Percentiles rank a stretch among this genome's conserved stretches.
Evolutionary conservation across 2,888 invertebrate genomes (phyloP).

Genomic region (Oegoconia quadripuncta): DNA sequence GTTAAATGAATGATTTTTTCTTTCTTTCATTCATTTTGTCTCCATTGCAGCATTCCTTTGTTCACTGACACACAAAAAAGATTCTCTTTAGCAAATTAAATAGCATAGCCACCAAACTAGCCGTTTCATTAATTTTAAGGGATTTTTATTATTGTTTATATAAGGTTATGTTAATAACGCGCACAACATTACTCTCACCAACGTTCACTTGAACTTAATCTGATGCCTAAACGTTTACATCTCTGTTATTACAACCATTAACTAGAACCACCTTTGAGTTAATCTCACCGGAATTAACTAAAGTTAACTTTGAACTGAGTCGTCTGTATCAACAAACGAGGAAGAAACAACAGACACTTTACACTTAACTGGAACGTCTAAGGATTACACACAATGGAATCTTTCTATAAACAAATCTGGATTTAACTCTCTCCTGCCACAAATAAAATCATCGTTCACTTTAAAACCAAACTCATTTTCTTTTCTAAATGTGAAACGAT

Average conservation of each 20-base stretch:
- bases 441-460: neutral
- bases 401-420: slow-evolving; percentile 4
- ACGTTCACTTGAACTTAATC: neutral
- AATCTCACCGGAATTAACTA: slow-evolving; percentile 6
- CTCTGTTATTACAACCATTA: neutral
- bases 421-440: neutral
- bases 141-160: too few relatives aligned
- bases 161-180: too few relatives aligned
- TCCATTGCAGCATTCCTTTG: too few relatives aligned
- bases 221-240: neutral
- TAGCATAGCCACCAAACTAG: too few relatives aligned
- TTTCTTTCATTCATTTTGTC: too few relatives aligned
- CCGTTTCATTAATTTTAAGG: too few relatives aligned
- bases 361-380: neutral
- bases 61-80: too few relatives aligned
- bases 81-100: too few relatives aligned
- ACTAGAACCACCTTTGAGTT: neutral
- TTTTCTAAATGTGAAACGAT: too few relatives aligned
- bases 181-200: too few relatives aligned
- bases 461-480: too few relatives aligned
- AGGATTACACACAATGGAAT: neutral
- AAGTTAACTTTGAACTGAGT: slow-evolving; percentile 6
- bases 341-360: slow-evolving; percentile 1
- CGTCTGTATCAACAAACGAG: slow-evolving; percentile 7
- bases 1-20: too few relatives aligned